Evolutionary conservation across 2,888 invertebrate genomes (phyloP).

Genomic region (Gymnosoma rotundatum): DNA sequence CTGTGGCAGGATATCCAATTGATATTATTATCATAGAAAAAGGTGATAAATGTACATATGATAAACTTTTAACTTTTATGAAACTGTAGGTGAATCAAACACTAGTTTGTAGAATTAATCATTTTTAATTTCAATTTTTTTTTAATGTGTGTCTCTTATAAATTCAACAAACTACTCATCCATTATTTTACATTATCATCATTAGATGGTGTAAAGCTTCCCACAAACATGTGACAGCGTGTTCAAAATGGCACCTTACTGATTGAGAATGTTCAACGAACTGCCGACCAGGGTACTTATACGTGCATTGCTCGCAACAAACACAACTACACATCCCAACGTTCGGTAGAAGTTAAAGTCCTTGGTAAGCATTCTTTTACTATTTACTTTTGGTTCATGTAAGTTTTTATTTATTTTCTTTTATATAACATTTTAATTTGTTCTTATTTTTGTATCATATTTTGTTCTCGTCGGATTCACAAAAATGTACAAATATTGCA

Average conservation of each 20-base stretch:
- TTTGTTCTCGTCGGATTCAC: conserved; percentile 35
- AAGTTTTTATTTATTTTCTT: conserved; percentile 7
- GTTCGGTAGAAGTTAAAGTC: conserved; percentile 88
- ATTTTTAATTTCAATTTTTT: conserved; percentile 3
- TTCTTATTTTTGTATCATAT: conserved; percentile 7
- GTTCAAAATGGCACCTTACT: conserved; percentile 92
- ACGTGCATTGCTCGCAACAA: conserved; percentile 93
- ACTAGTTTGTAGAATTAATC: not conserved
- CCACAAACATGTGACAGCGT: conserved; percentile 92
- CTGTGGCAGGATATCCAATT: conserved; percentile 94
- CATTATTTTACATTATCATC: conserved; percentile 43
- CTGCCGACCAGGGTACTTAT: conserved; percentile 94
- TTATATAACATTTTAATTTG: too few species aligned
- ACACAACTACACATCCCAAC: conserved; percentile 89
- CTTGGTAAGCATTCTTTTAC: conserved; percentile 83
- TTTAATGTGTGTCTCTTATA: conserved; percentile 35
- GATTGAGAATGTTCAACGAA: conserved; percentile 91
- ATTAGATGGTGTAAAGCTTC: conserved; percentile 90
- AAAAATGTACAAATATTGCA: conserved; percentile 63
- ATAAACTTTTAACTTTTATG: not conserved
- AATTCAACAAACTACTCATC: conserved; percentile 53
- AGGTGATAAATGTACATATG: conserved; percentile 84
- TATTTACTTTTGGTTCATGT: conserved; percentile 18
- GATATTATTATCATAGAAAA: conserved; percentile 93
- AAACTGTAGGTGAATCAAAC: not conserved